Base-by-base conservation (phyloP, 92 coral and sea anemone species). In the Epizoanthus ramosus region DNA sequence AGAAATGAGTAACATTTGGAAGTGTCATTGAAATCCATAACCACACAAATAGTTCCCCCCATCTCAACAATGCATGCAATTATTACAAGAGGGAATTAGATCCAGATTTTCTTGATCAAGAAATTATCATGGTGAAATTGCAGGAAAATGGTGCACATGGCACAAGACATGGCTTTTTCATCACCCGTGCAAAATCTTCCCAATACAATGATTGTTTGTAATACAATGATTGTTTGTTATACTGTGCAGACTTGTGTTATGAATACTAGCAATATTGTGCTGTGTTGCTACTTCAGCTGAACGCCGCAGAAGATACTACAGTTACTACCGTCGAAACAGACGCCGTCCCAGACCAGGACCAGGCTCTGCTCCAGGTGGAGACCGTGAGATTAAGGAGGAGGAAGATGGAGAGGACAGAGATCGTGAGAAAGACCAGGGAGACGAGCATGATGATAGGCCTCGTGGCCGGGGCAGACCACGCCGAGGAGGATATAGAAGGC, bases 281-380 rank as follows among this genome's bases (percentile, higher is more conserved):
- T 64, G 16, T 16, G 22, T 79, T 35, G 50, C 45, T 0, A 53
- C 53, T 61, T 12, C 85, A 93, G 98, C 97, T 84, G 98, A 93
- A 83, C 97, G 98, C 73, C 92, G 94, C 65, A 86, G 93, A n/a
- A 90, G 92, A 33, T 87, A 79, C 41, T 93, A 91, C 89, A 73
- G 85, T 72, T 80, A 86, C 45, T 79, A 83, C 81, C 91, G 97
- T 82, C 90, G 98, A 68, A 74, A 88, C 71, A 89, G 95, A 84
- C 95, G 94, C 87, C 98, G 94, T 82, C 98, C 95, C 75, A 77
- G 93, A 79, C 93, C 90, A 59, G 86, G 96, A 83, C 91, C 94
- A 4, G 88, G 85, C 79, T 83, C 88, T 85, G 90, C 93, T 87
- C 88, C 89, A 21, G 91, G 85, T 74, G 97, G 93, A 63, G 95